A percentile compares a stretch with the other conserved stretches of the same genome.
phyloP scores from a whole-genome alignment of 2,797 vertebrate genomes.

The Neoniphon sammara region DNA sequence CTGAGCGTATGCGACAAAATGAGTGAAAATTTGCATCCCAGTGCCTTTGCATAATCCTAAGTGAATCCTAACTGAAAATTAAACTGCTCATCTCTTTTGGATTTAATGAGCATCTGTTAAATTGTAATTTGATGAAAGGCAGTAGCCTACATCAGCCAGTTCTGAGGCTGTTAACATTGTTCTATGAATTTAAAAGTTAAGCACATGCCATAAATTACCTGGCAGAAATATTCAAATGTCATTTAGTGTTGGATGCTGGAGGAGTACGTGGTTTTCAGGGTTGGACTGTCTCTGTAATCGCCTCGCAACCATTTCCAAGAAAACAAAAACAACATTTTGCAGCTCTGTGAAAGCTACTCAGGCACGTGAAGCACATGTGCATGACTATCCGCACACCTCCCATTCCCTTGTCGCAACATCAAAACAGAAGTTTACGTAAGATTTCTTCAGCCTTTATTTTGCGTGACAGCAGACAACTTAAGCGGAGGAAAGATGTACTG shows the following conservation, averaged over 20 bases:
- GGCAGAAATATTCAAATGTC: background rate
- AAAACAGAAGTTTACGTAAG: slow-evolving; percentile 40
- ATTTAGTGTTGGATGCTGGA: background rate
- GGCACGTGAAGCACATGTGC: no score
- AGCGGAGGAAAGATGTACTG: slow-evolving; percentile 61
- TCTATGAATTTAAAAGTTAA: background rate
- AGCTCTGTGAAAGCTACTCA: background rate
- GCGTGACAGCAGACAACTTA: slow-evolving; percentile 62
- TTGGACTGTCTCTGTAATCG: background rate
- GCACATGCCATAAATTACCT: background rate
- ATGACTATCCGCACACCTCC: no score
- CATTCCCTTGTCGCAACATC: slow-evolving; percentile 19
- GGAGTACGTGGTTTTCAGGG: background rate
- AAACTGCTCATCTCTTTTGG: slow-evolving; percentile 4
- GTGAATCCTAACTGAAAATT: slow-evolving; percentile 23
- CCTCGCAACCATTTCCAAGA: no score
- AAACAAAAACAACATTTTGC: background rate
- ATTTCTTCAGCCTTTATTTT: slow-evolving; percentile 65
- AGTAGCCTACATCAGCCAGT: background rate
- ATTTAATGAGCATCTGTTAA: slow-evolving; percentile 18
- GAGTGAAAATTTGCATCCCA: background rate
- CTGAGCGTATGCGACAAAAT: background rate
- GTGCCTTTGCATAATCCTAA: slow-evolving; percentile 10
- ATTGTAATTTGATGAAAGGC: slow-evolving; percentile 23
- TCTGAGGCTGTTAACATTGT: background rate